Percentiles rank a stretch among this genome's conserved stretches.
phyloP scores from a whole-genome alignment of 2,113 vertebrate genomes.

The Microtus oregoni region DNA sequence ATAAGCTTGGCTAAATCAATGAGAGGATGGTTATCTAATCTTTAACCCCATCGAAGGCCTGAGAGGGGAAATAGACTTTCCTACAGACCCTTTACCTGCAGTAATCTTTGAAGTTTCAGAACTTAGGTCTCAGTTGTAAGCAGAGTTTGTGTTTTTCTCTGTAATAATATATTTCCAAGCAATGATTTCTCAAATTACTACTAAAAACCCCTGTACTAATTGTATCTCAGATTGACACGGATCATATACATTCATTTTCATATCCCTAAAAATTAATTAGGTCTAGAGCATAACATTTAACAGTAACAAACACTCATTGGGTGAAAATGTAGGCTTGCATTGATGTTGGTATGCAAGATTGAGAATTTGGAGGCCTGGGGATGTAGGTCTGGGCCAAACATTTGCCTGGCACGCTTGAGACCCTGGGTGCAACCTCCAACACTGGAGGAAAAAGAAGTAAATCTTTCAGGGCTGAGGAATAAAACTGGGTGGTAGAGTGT shows the following conservation, averaged over 20 bases:
- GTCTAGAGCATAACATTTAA: neutral
- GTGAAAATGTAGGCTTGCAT: neutral
- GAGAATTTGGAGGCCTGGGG: neutral
- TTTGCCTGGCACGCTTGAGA: neutral
- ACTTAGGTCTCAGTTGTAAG: neutral
- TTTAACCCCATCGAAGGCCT: too few relatives aligned
- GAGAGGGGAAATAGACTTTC: too few relatives aligned
- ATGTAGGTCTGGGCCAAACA: neutral
- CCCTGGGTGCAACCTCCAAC: neutral
- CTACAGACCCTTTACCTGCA: too few relatives aligned
- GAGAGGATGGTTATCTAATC: too few relatives aligned
- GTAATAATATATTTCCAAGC: neutral
- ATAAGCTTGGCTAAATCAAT: too few relatives aligned
- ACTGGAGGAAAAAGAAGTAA: neutral
- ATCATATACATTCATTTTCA: neutral
- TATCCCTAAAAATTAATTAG: neutral
- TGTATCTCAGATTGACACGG: neutral
- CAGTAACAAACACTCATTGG: neutral
- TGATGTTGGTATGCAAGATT: neutral
- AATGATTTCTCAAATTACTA: neutral
- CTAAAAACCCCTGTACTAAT: neutral
- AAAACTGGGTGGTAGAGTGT: neutral
- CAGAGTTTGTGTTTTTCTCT: neutral
- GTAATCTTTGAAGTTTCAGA: too few relatives aligned
- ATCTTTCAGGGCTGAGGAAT: neutral